A percentile compares a stretch with the other conserved stretches of the same genome.
Conservation (phyloP, 2,888 invertebrate species). For the Erebia palarica region DNA sequence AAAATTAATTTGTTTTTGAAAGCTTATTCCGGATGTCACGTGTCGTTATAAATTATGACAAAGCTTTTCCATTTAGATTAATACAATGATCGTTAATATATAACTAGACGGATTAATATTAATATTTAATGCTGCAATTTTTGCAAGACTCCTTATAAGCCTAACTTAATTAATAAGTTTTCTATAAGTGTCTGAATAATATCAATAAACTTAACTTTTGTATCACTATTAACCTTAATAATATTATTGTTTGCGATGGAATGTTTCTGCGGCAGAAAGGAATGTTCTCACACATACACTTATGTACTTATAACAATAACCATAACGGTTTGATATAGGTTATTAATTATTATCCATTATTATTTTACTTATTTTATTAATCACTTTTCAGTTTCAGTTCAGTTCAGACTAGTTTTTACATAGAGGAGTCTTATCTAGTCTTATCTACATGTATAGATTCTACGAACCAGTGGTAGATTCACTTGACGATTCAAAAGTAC, state of each 20-base stretch:
- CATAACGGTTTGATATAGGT: too few species aligned
- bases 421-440: too few species aligned
- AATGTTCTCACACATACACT: constrained; percentile 21
- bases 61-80: constrained; percentile 1
- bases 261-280: constrained; percentile 1
- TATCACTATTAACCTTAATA: neutral
- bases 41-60: neutral
- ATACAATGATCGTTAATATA: too few species aligned
- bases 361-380: neutral
- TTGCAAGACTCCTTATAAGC: constrained; percentile 2
- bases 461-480: too few species aligned
- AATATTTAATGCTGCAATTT: neutral
- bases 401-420: too few species aligned
- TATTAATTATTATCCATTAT: constrained; percentile 5
- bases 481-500: too few species aligned
- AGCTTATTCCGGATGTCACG: neutral
- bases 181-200: neutral
- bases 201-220: constrained; percentile 13
- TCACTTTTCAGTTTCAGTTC: constrained; percentile 2
- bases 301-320: neutral
- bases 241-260: constrained; percentile 8
- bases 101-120: neutral
- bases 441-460: too few species aligned
- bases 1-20: neutral
- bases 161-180: constrained; percentile 4